These are phyloP conservation scores for Arge pagana DNA, from an alignment of 2,888 invertebrate genomes.

Conservation along the genomic window DNA sequence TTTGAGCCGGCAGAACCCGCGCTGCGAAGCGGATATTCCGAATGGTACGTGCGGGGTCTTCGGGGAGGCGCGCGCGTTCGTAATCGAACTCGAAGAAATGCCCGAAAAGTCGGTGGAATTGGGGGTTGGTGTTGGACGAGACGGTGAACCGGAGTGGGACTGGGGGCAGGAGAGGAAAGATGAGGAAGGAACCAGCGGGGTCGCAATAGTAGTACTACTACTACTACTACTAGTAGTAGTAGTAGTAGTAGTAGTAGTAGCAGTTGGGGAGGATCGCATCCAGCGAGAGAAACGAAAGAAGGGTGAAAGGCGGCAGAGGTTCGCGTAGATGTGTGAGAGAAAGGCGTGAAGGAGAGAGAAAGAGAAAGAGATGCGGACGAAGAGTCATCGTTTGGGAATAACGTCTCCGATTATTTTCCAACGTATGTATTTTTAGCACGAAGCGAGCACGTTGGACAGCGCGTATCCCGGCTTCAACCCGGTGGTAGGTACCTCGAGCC, in stretches of 20 bases:
- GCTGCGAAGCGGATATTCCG: neutral
- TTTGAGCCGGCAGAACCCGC: constrained; percentile 2
- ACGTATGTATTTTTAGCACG: constrained; percentile 34
- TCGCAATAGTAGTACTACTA: too few species aligned
- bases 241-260: too few species aligned
- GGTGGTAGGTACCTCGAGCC: too few species aligned
- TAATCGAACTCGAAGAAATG: neutral
- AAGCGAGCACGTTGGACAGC: constrained; percentile 24
- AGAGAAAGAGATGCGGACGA: constrained; percentile 25
- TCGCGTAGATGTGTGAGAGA: constrained; percentile 27
- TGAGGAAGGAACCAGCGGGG: too few species aligned
- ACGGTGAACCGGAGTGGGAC: constrained; percentile 17
- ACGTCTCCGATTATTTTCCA: constrained; percentile 39
- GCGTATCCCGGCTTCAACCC: constrained; percentile 26
- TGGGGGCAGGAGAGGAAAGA: constrained; percentile 8
- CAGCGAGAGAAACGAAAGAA: constrained; percentile 6
- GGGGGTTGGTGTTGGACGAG: constrained; percentile 6
- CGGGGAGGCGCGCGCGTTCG: neutral
- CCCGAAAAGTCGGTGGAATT: constrained; percentile 4
- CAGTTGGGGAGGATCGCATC: too few species aligned
- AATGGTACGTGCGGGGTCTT: neutral
- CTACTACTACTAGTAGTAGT: too few species aligned
- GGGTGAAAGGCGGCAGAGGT: constrained; percentile 23
- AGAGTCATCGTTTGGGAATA: constrained; percentile 19
- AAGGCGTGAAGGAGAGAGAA: constrained; percentile 31